Base-by-base conservation (phyloP, 2,888 invertebrate species). In the Sipha maydis region DNA sequence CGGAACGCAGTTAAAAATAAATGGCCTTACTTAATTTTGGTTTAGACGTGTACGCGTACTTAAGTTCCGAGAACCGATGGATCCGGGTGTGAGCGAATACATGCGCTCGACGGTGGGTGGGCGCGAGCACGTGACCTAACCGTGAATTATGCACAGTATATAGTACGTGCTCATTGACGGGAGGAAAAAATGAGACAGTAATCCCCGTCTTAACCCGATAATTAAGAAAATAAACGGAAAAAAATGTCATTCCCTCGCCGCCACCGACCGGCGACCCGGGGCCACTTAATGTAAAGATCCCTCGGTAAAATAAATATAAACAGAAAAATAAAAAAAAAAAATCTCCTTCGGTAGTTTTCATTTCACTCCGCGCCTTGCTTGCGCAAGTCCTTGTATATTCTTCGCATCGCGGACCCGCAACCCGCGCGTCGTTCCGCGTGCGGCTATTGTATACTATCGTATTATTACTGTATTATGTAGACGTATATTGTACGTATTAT, bases 201-300 rank as follows among this genome's bases (percentile, higher is more conserved):
- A 88, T 82, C 88, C 82, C 82, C 48, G 80, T 88, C 88, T 88
- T 88, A 86, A 88, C 88, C 82, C 88, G 88, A 82, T 88, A 88
- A 88, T 88, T 88, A 88, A 88, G 88, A 88, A 88, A 88, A 88
- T 76, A 82, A 88, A 88, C 88, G 73, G 31, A 17, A 80, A 88
- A 85, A 85, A 85, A n/a, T 48, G 31, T 85, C 75, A 7, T 61
- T 61, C 75, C 54, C 75, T 19, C 85, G 17, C 25, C 56, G 31
- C 14, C 69, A 28, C 61, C 79, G 69, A n/a, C n/a, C 82, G 31
- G 14, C 41, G 67, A 38, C 69, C 69, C 38, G 38, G 21, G 61
- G 38, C 85, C 73, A 73, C 86, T 86, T 86, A 86, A 88, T 41
- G 80, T 31, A 25, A 48, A 67, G 56, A 75, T 88, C 61, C 41